These are phyloP conservation scores for Baryphthengus martii DNA, from an alignment of 2,113 vertebrate species.

Conservation along the genomic window DNA sequence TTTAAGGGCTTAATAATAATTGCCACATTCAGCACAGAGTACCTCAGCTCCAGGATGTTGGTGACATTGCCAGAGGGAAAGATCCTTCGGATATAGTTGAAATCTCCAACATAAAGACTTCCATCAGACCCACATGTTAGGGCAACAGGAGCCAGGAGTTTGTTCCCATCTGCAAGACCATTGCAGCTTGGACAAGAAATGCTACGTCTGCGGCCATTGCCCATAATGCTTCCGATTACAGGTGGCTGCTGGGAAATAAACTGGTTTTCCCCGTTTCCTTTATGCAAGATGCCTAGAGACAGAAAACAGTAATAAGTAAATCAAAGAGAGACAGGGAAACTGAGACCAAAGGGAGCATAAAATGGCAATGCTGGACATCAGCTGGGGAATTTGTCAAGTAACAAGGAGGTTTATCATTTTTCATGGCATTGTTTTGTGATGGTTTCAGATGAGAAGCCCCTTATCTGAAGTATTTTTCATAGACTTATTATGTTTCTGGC, in stretches of 20 bases:
- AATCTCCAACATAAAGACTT: slow-evolving; percentile 96
- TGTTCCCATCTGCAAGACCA: slow-evolving; percentile 95
- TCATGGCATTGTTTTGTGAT: neutral
- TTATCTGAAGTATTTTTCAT: neutral
- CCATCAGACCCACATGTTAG: slow-evolving; percentile 92
- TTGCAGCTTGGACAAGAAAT: slow-evolving; percentile 99
- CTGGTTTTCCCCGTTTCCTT: slow-evolving; percentile 96
- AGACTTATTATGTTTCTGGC: neutral
- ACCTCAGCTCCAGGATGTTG: slow-evolving; percentile 97
- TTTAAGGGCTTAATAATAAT: neutral
- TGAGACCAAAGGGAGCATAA: neutral
- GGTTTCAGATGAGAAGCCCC: neutral
- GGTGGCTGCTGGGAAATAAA: slow-evolving; percentile 98
- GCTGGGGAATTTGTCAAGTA: neutral
- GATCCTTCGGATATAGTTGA: slow-evolving; percentile 97
- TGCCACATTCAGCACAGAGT: neutral
- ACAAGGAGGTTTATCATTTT: neutral
- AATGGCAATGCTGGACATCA: neutral
- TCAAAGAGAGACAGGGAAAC: neutral
- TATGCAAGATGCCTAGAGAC: slow-evolving; percentile 91
- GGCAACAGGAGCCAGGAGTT: slow-evolving; percentile 93
- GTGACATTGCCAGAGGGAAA: slow-evolving; percentile 97
- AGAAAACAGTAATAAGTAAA: neutral
- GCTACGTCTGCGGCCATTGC: slow-evolving; percentile 92
- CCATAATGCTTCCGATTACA: slow-evolving; percentile 96